phyloP scores from a whole-genome alignment of 2,888 invertebrate species.

The Rotaria macrura region DNA sequence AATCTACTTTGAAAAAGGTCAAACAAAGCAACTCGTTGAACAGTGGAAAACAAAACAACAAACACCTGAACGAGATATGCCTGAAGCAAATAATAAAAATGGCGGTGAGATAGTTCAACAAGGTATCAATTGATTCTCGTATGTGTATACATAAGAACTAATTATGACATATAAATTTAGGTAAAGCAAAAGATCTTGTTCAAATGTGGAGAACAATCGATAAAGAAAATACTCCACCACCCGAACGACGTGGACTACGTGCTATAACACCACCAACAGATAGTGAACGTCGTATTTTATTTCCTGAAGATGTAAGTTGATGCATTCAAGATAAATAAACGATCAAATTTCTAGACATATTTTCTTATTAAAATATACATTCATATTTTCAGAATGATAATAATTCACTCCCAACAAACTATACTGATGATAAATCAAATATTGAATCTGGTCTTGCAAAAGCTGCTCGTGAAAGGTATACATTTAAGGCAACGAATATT shows the following conservation, averaged over 20 bases:
- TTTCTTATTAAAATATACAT: not conserved
- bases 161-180: too few relatives aligned
- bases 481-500: not conserved
- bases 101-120: not conserved
- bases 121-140: not conserved
- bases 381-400: not conserved
- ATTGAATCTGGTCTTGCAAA: not conserved
- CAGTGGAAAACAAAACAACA: not conserved
- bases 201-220: constrained; percentile 14
- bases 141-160: too few relatives aligned
- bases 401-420: not conserved
- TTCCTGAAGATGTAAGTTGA: not conserved
- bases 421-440: not conserved
- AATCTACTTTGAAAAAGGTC: constrained; percentile 19
- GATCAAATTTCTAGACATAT: too few relatives aligned
- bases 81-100: not conserved
- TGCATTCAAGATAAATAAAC: too few relatives aligned
- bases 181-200: constrained; percentile 19
- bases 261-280: constrained; percentile 27
- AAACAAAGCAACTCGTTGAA: constrained; percentile 7
- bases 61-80: not conserved
- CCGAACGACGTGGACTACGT: constrained; percentile 13
- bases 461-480: constrained; percentile 16
- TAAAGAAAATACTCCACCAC: constrained; percentile 21
- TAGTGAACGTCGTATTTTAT: not conserved